Evolutionary conservation across 2,888 invertebrate species (phyloP), one percentile per base, ranked within the genome.

Genomic region (Tetrapedia diversipes): DNA sequence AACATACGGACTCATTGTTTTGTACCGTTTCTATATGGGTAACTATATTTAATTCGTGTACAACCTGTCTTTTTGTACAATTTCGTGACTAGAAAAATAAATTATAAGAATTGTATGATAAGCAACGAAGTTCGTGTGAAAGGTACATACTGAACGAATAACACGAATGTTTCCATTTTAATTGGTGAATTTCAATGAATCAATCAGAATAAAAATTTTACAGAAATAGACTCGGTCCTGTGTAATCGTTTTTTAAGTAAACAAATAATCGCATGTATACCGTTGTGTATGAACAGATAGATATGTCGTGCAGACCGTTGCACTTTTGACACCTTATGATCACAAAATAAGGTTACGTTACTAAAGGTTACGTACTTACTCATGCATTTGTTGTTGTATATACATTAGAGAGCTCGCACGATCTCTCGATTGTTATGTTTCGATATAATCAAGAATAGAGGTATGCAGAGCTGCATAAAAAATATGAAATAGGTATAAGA

Each of bases 341-440:
- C 61, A 10, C 22, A 39, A 57, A 77, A 68, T 68, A 53, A 75
- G 76, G 76, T 77, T 72, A 72, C 68, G 67, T 54, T 75, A 61
- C 41, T 27, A 51, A 32, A 10, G 24, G 32, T 32, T 10, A 10
- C 24, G 8, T 49, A 0, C 14, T 6, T 47, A 29, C 24, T 14
- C n/a, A 37, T 19, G 43, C 32, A 69, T 37, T 29, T 24, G 22
- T 19, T 19, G 22, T 24, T 8, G 27, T 24, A n/a, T 16, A 32
- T 16, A 34, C 16, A n/a, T 8, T n/a, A n/a, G n/a, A n/a, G n/a
- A n/a, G n/a, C n/a, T n/a, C 39, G 11, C 4, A 37, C 16, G 24
- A 45, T 4, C 37, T 45, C 19, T 53, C 64, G 53, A 69, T 63
- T 54, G 11, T 3, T 27, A 51, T 10, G 8, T 6, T 16, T 64